Percentiles rank a stretch among this genome's conserved stretches.
These are phyloP conservation scores for Ptychochromis oligacanthus DNA, from an alignment of 2,113 vertebrate genomes.

Conservation along the genomic window DNA sequence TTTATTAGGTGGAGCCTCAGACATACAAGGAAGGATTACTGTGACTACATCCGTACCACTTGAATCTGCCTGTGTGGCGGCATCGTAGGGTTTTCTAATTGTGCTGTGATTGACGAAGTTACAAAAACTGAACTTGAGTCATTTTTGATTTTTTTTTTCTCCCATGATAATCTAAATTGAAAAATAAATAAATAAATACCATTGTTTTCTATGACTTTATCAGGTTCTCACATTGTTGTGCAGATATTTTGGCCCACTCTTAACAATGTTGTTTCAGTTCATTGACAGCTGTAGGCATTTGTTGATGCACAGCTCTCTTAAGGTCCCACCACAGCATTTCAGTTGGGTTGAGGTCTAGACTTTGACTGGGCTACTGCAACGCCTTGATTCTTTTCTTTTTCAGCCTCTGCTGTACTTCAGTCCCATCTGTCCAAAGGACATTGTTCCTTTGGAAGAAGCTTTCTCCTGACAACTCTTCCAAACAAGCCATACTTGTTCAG, in stretches of 20 bases:
- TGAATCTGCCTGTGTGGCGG: conserved; percentile 43
- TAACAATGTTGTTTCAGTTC: not conserved
- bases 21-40: conserved; percentile 35
- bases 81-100: conserved; percentile 25
- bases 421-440: not conserved
- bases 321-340: not conserved
- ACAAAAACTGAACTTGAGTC: not conserved
- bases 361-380: too few relatives aligned
- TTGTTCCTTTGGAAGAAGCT: not conserved
- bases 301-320: not conserved
- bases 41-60: conserved; percentile 51
- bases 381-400: not conserved
- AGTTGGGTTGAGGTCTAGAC: not conserved
- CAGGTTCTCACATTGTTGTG: not conserved
- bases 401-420: not conserved
- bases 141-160: not conserved
- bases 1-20: conserved; percentile 24
- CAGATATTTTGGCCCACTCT: not conserved
- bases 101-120: conserved; percentile 29
- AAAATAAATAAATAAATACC: not conserved
- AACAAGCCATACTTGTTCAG: not conserved
- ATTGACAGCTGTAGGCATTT: not conserved
- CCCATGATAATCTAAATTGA: not conserved
- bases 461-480: not conserved
- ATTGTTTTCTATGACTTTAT: not conserved